Evolutionary conservation across 2,888 invertebrate species (phyloP), one percentile per base, ranked within the genome.

Genomic region (Scaptomyza reducta): DNA sequence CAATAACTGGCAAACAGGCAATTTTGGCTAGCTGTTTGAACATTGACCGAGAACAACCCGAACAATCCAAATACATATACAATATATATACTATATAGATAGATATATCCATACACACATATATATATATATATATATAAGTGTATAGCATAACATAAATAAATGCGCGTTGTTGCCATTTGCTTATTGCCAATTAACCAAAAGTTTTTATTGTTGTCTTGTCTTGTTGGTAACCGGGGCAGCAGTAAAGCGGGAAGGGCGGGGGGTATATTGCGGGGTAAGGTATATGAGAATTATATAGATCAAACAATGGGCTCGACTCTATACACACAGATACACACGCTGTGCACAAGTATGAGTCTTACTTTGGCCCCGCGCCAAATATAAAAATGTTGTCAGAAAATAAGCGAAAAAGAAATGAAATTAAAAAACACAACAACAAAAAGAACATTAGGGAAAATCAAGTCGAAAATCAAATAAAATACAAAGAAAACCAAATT

Each of bases 131-230:
- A 29, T 10, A 45, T 18, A 22, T 14, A 50, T 33, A 16, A 53
- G 31, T 54, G 29, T 65, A 38, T 49, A 68, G 57, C 84, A 86
- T 79, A 85, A 82, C 66, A 85, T 76, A 82, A 80, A 85, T 85
- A 82, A 80, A 81, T 85, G 66, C 77, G 60, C 65, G 65, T 76
- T 86, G 79, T 81, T 82, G 83, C 88, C 86, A 85, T 82, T 82
- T 79, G 88, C 84, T 77, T 87, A 85, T 87, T 84, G 86, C 83
- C 88, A 87, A 84, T 87, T 84, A 84, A 82, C 71, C 80, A 77
- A 72, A 86, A 86, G 73, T 81, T 74, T 87, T 81, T 85, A 83
- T 83, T 83, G 71, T 76, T 82, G 87, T 83, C 77, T 80, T 84
- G 70, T 58, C 67, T 54, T 49, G 68, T 56, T 45, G 72, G 75